These are phyloP conservation scores for Physocephala rufipes DNA, from an alignment of 2,888 invertebrate species.

Conservation along the genomic window DNA sequence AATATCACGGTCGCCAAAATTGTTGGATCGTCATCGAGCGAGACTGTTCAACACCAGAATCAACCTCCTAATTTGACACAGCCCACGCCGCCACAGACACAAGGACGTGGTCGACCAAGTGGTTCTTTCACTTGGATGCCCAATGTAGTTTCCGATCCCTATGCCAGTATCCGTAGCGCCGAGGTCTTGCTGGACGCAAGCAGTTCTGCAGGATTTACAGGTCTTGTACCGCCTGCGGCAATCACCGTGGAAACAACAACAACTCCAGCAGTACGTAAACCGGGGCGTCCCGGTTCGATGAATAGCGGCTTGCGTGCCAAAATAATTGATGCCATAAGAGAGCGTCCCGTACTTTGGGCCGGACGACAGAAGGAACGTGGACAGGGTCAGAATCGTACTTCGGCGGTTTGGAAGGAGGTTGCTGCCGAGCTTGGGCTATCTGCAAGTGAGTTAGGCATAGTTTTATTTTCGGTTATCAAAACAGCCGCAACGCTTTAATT, in stretches of 20 bases:
- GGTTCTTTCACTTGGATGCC: constrained; percentile 60
- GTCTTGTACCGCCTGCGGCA: constrained; percentile 60
- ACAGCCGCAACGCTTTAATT: too few relatives aligned
- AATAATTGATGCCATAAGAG: constrained; percentile 59
- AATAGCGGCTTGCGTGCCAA: constrained; percentile 62
- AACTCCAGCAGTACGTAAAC: constrained; percentile 53
- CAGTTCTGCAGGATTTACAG: constrained; percentile 57
- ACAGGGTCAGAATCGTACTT: constrained; percentile 61
- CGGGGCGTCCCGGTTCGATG: constrained; percentile 59
- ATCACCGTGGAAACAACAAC: constrained; percentile 56
- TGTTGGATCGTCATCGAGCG: constrained; percentile 46
- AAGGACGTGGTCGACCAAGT: constrained; percentile 60
- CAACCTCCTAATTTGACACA: not conserved
- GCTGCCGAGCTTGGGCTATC: constrained; percentile 58
- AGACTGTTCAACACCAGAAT: not conserved
- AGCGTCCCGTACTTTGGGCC: constrained; percentile 58
- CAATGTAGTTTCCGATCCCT: not conserved
- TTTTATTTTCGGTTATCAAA: too few relatives aligned
- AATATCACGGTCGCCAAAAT: constrained; percentile 61
- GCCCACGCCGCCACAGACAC: constrained; percentile 47
- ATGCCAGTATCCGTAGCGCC: not conserved
- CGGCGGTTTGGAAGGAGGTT: constrained; percentile 61
- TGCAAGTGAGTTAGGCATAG: constrained; percentile 52
- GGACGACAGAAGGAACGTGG: constrained; percentile 55
- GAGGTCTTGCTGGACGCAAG: constrained; percentile 34